Conservation (phyloP, 2,888 invertebrate species). For the Drosophila eohydei region DNA sequence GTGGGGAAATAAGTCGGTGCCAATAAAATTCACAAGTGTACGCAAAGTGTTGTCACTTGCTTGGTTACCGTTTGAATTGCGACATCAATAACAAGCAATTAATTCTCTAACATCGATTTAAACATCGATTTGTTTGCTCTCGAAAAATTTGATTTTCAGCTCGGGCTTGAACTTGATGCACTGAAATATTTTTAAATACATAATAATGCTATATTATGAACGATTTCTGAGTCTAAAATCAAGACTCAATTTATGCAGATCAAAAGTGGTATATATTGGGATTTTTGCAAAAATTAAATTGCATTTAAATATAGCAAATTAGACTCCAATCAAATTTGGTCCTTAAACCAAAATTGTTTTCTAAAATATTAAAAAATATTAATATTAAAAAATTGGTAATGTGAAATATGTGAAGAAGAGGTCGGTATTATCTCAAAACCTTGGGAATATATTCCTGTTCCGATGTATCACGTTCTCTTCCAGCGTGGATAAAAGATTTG, state of each 20-base stretch:
- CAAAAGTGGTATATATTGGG: neutral
- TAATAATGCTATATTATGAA: neutral
- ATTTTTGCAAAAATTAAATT: no score
- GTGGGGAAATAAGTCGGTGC: constrained; percentile 55
- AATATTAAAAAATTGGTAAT: no score
- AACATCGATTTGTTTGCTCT: constrained; percentile 13
- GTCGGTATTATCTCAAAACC: no score
- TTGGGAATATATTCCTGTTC: no score
- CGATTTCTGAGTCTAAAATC: neutral
- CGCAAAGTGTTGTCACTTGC: constrained; percentile 63
- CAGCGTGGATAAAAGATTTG: no score
- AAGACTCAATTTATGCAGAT: neutral
- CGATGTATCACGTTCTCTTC: no score
- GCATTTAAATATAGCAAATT: no score
- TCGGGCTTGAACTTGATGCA: constrained; percentile 43
- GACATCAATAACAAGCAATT: constrained; percentile 36
- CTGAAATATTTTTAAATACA: neutral
- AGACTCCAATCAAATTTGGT: no score
- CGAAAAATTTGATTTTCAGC: neutral
- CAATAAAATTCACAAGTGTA: constrained; percentile 49
- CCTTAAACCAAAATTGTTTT: no score
- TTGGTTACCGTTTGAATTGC: constrained; percentile 40
- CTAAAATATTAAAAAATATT: no score
- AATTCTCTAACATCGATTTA: constrained; percentile 25
- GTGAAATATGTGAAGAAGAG: no score